These are phyloP conservation scores for Phengaris arion DNA, from an alignment of 2,888 invertebrate species.

Conservation along the genomic window DNA sequence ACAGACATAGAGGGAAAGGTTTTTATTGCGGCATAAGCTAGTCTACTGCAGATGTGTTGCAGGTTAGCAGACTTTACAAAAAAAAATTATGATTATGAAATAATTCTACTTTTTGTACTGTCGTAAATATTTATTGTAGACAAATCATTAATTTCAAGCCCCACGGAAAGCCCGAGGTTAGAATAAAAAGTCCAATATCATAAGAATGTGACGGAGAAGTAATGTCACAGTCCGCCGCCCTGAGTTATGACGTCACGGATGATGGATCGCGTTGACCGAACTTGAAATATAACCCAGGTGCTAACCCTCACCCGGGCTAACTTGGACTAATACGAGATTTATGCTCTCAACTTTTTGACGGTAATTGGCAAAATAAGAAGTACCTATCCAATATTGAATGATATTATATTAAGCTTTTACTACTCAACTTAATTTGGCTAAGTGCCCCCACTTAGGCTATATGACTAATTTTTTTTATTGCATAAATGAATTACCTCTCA, in stretches of 20 bases:
- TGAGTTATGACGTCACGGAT: slow-evolving; percentile 18
- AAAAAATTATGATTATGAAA: too few relatives aligned
- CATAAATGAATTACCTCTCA: too few relatives aligned
- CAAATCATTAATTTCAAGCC: neutral
- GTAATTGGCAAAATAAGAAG: neutral
- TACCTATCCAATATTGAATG: neutral
- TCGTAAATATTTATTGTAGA: neutral
- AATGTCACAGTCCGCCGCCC: slow-evolving; percentile 10
- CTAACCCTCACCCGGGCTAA: neutral
- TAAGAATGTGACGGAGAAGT: slow-evolving; percentile 11
- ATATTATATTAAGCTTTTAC: too few relatives aligned
- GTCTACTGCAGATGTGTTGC: too few relatives aligned
- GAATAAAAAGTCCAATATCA: slow-evolving; percentile 8
- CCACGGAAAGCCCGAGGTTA: neutral
- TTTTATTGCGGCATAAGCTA: too few relatives aligned
- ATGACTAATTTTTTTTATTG: too few relatives aligned
- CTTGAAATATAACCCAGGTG: slow-evolving; percentile 17
- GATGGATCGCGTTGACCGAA: slow-evolving; percentile 19
- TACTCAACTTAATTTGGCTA: too few relatives aligned
- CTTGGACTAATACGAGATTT: neutral
- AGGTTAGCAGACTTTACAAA: too few relatives aligned
- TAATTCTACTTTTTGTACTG: too few relatives aligned
- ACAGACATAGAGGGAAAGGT: too few relatives aligned
- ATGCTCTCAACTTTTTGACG: neutral
- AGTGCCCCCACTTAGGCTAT: too few relatives aligned